Percentiles rank a stretch among this genome's conserved stretches.
Conservation (phyloP, 2,797 vertebrate genomes). For the Spinibarbus caldwelli region DNA sequence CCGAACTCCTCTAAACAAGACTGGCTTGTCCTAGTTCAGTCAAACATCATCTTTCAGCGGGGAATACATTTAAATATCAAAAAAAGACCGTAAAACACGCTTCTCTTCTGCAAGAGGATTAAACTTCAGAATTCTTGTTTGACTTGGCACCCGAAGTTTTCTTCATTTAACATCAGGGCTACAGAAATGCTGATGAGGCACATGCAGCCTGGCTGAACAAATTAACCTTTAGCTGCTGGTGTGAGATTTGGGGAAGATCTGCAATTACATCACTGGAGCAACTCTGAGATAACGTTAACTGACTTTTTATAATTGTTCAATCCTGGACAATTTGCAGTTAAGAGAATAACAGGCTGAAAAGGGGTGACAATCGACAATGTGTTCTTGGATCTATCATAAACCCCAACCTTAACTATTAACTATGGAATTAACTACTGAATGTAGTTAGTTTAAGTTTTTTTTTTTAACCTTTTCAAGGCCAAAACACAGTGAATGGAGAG, state of each 20-base stretch:
- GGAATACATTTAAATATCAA: constrained; percentile 46
- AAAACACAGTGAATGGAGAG: background rate
- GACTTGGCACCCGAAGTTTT: constrained; percentile 27
- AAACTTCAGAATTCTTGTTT: constrained; percentile 25
- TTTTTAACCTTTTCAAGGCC: background rate
- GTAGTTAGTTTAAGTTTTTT: too few species aligned
- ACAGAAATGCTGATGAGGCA: constrained; percentile 32
- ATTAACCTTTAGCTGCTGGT: constrained; percentile 40
- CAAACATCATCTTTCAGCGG: constrained; percentile 45
- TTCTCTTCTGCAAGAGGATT: constrained; percentile 30
- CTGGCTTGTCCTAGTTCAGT: constrained; percentile 57
- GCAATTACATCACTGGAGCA: constrained; percentile 9
- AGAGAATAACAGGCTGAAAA: background rate
- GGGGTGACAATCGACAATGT: background rate
- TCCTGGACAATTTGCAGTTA: constrained; percentile 9
- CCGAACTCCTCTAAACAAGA: constrained; percentile 39
- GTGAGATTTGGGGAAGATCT: constrained; percentile 14
- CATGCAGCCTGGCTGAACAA: constrained; percentile 6
- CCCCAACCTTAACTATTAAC: background rate
- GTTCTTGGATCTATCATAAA: background rate
- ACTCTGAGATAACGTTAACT: constrained; percentile 5
- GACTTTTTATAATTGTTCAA: background rate
- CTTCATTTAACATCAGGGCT: constrained; percentile 32
- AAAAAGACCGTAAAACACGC: background rate
- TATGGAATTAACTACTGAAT: background rate